Percentiles rank a stretch among this genome's conserved stretches.
Evolutionary conservation across 2,113 vertebrate species (phyloP).

Genomic region (Cyprinodon brontotheroides): DNA sequence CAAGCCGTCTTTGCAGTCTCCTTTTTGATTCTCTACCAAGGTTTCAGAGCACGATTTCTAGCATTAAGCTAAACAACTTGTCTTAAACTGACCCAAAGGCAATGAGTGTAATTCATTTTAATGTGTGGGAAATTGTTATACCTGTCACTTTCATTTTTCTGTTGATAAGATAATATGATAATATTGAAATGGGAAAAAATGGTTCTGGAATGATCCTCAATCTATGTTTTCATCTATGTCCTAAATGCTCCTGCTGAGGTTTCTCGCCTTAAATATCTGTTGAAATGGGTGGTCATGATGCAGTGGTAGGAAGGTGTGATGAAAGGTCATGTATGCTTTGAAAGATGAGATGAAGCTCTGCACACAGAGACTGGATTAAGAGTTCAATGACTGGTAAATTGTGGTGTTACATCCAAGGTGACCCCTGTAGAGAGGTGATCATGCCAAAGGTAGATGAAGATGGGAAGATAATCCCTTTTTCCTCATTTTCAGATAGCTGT

Average conservation of each 20-base stretch:
- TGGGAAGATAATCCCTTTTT: constrained; percentile 77
- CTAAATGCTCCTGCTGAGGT: constrained; percentile 18
- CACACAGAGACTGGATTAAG: constrained; percentile 72
- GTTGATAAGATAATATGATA: constrained; percentile 6
- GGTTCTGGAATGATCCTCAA: constrained; percentile 17
- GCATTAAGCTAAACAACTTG: constrained; percentile 51
- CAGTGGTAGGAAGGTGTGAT: constrained; percentile 48
- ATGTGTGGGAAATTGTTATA: constrained; percentile 43
- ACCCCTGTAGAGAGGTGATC: constrained; percentile 74
- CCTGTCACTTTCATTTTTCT: constrained; percentile 22
- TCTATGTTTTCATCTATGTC: constrained; percentile 13
- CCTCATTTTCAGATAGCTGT: constrained; percentile 72
- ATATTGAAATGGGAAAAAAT: constrained; percentile 47
- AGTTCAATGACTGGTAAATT: constrained; percentile 85
- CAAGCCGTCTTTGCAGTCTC: constrained; percentile 52
- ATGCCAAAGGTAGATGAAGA: constrained; percentile 65
- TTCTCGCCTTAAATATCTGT: constrained; percentile 41
- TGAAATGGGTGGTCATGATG: constrained; percentile 32
- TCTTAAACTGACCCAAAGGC: constrained; percentile 40
- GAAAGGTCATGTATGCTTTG: constrained; percentile 64
- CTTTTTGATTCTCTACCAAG: constrained; percentile 49
- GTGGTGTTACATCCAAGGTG: constrained; percentile 80
- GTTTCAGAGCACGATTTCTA: constrained; percentile 40
- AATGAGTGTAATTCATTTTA: constrained; percentile 37
- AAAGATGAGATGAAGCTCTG: constrained; percentile 68